Percentiles rank a stretch among this genome's conserved stretches.
Conservation (phyloP, 2,888 invertebrate genomes). For the Nephrotoma guestfalica region DNA sequence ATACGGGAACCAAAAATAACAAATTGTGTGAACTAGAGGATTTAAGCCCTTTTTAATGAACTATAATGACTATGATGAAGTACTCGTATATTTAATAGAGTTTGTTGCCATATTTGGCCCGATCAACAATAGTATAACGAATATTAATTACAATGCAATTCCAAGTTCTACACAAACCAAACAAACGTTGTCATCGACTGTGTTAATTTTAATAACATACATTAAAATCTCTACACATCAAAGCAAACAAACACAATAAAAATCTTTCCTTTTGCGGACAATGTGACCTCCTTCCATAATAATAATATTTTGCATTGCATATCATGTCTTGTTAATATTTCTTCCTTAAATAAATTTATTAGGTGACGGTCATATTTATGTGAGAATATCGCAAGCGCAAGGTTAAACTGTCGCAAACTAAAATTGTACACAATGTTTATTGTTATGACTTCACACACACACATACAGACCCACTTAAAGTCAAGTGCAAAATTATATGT, state of each 20-base stretch:
- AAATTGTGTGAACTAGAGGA: too few species aligned
- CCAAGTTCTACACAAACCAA: neutral
- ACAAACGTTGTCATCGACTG: neutral
- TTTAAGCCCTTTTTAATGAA: too few species aligned
- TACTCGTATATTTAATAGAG: too few species aligned
- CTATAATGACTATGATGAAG: too few species aligned
- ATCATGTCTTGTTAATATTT: neutral
- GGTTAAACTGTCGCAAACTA: neutral
- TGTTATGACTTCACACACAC: neutral
- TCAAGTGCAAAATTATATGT: neutral
- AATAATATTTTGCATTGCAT: neutral
- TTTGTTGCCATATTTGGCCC: too few species aligned
- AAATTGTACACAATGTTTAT: neutral
- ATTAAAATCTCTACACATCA: neutral
- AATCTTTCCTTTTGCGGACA: neutral
- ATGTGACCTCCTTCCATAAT: neutral
- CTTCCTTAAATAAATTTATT: neutral
- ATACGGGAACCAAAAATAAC: too few species aligned
- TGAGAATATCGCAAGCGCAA: neutral
- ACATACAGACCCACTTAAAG: neutral
- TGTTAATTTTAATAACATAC: neutral
- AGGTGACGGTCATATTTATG: neutral
- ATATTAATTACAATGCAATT: too few species aligned
- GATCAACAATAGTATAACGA: too few species aligned
- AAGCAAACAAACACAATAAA: neutral